Evolutionary conservation across 2,888 invertebrate species (phyloP).

Genomic region (Blastobasis lacticolella): DNA sequence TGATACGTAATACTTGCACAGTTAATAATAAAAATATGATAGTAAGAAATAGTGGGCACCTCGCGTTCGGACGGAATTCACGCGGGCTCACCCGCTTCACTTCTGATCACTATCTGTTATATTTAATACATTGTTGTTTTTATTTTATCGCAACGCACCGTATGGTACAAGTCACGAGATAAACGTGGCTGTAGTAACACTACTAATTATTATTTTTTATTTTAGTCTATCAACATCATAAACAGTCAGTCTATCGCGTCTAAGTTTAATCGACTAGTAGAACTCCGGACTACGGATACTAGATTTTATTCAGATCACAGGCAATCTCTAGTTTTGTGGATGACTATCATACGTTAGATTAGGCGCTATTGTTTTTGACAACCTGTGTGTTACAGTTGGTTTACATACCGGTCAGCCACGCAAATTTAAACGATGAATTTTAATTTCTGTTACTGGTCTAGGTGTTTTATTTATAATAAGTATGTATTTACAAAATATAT

Average conservation of each 20-base stretch:
- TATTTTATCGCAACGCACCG: constrained; percentile 20
- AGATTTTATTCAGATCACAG: background rate
- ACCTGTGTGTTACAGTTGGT: too few relatives aligned
- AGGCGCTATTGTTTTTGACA: too few relatives aligned
- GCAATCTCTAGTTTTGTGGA: background rate
- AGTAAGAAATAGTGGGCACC: too few relatives aligned
- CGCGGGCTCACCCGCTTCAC: constrained; percentile 22
- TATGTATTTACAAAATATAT: too few relatives aligned
- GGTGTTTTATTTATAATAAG: too few relatives aligned
- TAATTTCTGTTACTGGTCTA: too few relatives aligned
- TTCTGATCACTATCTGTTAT: constrained; percentile 35
- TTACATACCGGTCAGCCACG: too few relatives aligned
- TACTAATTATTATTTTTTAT: background rate
- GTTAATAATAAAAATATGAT: too few relatives aligned
- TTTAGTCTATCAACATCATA: background rate
- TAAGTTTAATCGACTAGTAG: background rate
- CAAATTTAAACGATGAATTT: too few relatives aligned
- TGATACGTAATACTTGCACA: too few relatives aligned
- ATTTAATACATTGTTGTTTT: constrained; percentile 30
- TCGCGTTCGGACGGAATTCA: too few relatives aligned
- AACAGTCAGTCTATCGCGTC: background rate
- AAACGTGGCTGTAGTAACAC: constrained; percentile 1
- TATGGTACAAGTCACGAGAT: constrained; percentile 11
- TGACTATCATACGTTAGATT: too few relatives aligned
- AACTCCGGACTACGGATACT: background rate